phyloP scores from a whole-genome alignment of 2,888 invertebrate species.

The Exocentrus adspersus region DNA sequence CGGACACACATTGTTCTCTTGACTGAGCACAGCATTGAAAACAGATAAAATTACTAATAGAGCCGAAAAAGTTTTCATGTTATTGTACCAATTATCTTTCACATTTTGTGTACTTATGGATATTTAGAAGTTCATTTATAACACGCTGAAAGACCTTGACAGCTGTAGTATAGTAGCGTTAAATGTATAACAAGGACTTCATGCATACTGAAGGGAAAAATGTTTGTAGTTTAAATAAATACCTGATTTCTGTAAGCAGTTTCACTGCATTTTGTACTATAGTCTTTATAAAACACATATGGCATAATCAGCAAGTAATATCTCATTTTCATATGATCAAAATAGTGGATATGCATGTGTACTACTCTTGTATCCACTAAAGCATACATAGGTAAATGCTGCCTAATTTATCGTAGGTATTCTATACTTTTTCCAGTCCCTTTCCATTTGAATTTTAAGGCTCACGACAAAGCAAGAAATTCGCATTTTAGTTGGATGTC shows the following conservation, averaged over 20 bases:
- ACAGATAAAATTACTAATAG: conserved; percentile 19
- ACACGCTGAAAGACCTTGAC: conserved; percentile 38
- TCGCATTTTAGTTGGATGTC: too few species aligned
- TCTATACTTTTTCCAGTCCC: not conserved
- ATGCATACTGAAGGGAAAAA: conserved; percentile 31
- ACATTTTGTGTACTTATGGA: conserved; percentile 36
- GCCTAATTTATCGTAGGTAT: too few species aligned
- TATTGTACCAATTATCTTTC: conserved; percentile 21
- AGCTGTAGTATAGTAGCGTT: conserved; percentile 13
- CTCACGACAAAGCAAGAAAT: too few species aligned
- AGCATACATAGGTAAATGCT: too few species aligned
- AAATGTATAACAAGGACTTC: conserved; percentile 38
- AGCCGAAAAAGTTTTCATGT: conserved; percentile 31
- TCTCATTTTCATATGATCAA: too few species aligned
- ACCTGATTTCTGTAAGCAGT: not conserved
- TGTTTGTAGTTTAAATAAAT: conserved; percentile 18
- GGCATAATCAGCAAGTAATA: too few species aligned
- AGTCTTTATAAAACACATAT: too few species aligned
- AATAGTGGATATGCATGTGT: too few species aligned
- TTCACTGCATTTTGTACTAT: too few species aligned
- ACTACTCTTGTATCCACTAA: too few species aligned
- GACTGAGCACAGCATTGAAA: conserved; percentile 24
- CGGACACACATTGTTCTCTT: conserved; percentile 58
- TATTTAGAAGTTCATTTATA: conserved; percentile 38
- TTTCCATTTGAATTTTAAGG: not conserved